Percentiles rank a stretch among this genome's conserved stretches.
phyloP scores from a whole-genome alignment of 2,797 vertebrate genomes.

The Kryptopterus vitreolus region DNA sequence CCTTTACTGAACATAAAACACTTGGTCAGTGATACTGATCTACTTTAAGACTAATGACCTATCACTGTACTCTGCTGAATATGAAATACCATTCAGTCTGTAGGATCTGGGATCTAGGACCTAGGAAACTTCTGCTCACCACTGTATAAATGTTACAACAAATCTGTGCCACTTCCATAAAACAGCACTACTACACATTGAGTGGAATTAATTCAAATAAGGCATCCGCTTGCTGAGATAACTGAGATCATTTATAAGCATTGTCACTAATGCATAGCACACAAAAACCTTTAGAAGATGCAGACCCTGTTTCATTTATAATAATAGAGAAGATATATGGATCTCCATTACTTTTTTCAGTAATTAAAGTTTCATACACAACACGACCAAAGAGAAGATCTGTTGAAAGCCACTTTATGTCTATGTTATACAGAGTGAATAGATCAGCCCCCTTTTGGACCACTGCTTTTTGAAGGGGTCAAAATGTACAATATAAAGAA shows the following conservation, averaged over 20 bases:
- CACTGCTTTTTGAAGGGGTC: not conserved
- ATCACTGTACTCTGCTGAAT: not conserved
- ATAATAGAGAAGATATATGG: not conserved
- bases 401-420: not conserved
- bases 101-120: not conserved
- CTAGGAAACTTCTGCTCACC: not conserved
- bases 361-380: not conserved
- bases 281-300: not conserved
- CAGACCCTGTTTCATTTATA: not conserved
- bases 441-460: not conserved
- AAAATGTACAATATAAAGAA: not conserved
- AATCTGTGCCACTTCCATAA: not conserved
- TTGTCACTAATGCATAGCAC: not conserved
- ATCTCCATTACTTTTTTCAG: not conserved
- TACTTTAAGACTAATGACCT: not conserved
- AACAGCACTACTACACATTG: not conserved
- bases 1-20: not conserved
- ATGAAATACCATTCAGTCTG: slow-evolving; percentile 9
- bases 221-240: not conserved
- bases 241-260: too few species aligned
- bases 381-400: not conserved
- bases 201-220: not conserved
- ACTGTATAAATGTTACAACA: not conserved
- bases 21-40: not conserved
- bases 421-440: not conserved